Conservation (phyloP, 2,797 vertebrate species). For the Microctenopoma stevenorrisi region DNA sequence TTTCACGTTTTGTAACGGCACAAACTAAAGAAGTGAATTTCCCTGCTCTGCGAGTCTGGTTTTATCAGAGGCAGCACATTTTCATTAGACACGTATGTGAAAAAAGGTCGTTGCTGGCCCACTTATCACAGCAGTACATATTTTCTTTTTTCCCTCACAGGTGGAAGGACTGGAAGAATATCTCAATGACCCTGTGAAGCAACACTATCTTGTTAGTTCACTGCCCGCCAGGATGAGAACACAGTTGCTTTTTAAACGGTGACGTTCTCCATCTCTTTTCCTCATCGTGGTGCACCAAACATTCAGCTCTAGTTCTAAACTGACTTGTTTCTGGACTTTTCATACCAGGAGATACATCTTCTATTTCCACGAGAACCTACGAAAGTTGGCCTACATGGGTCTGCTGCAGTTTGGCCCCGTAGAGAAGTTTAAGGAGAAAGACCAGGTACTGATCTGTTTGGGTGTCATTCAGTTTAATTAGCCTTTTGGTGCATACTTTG, state of each 20-base stretch:
- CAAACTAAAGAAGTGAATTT: too few relatives aligned
- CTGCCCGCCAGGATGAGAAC: conserved; percentile 88
- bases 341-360: conserved; percentile 90
- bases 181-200: conserved; percentile 90
- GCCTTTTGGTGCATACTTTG: neutral
- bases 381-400: conserved; percentile 93
- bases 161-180: conserved; percentile 91
- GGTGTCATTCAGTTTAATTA: neutral
- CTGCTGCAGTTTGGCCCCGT: conserved; percentile 92
- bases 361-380: conserved; percentile 89
- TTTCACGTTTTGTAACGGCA: too few relatives aligned
- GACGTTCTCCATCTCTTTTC: conserved; percentile 20
- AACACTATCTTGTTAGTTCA: conserved; percentile 87
- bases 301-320: neutral
- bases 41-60: too few relatives aligned
- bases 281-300: neutral
- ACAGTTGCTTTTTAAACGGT: conserved; percentile 94
- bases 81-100: too few relatives aligned
- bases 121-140: too few relatives aligned
- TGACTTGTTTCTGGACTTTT: neutral
- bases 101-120: too few relatives aligned
- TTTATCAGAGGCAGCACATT: too few relatives aligned
- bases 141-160: conserved; percentile 65
- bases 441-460: conserved; percentile 89
- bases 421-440: conserved; percentile 96